Base-by-base conservation (phyloP, 2,797 vertebrate genomes). In the Gymnocypris eckloni region DNA sequence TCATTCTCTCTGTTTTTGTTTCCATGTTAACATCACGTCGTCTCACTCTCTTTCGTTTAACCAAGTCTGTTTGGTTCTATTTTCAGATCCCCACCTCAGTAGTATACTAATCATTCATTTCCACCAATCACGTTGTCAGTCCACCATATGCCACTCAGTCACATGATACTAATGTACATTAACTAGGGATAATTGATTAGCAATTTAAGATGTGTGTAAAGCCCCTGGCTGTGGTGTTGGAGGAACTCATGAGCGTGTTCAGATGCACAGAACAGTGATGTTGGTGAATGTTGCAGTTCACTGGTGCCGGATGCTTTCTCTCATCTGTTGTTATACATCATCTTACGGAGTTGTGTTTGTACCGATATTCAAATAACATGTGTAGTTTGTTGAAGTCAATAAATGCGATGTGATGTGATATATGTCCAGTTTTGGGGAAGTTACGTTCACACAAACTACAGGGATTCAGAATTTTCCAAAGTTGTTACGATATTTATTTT, bases 1-100 rank as follows among this genome's bases (percentile, higher is more conserved):
- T 96, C 92, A 91, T 87, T 92, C 86, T 89, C 73, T 89, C 85
- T 84, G 76, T 72, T 87, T 83, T 86, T 87, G 72, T 82, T 79
- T 64, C 76, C 81, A 77, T 84, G 69, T 70, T 89, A 77, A 81
- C 70, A 80, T 78, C 45, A 76, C 71, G 15, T 25, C 86, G 33
- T 87, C 78, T 73, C 83, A 61, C 64, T 77, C 85, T 28, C 52
- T 33, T 61, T 66, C 81, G 54, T 91, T 54, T 84, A 71, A 87
- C 43, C 82, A 82, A 69, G 87, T 83, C 86, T 50, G 66, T 64
- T 81, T 56, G 45, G 59, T 6, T 82, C 86, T 82, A 7, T 75
- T 48, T 22, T 72, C 28, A 28, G 25, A 28, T 28, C 25, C 7
- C 16, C 56, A 39, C 59, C 39, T 81, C 33, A 8, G 59, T 25